Conservation (phyloP, 2,888 invertebrate genomes). For the Agrotis clavis region DNA sequence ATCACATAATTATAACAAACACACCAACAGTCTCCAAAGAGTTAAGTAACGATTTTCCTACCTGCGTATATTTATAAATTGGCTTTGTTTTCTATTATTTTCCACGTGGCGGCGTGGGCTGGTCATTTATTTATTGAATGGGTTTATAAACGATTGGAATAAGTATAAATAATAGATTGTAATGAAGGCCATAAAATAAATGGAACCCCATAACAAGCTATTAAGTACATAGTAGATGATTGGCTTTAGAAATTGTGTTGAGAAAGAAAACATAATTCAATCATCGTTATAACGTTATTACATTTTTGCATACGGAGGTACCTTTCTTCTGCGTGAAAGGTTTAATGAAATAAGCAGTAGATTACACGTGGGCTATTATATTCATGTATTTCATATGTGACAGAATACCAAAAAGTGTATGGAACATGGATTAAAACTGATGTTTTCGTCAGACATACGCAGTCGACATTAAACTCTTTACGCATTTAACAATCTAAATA, state of each 20-base stretch:
- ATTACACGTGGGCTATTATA: no score
- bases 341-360: no score
- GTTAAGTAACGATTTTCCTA: background rate
- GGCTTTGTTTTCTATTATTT: conserved; percentile 2
- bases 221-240: conserved; percentile 2
- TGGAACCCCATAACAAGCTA: conserved; percentile 10
- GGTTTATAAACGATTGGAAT: conserved; percentile 10
- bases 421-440: no score
- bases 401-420: no score
- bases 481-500: background rate
- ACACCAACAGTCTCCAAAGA: background rate
- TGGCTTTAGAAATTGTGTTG: background rate
- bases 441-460: no score
- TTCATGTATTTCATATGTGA: no score
- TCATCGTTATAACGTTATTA: no score
- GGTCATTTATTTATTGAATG: conserved; percentile 18
- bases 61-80: background rate
- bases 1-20: no score
- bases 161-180: conserved; percentile 16
- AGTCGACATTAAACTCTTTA: no score
- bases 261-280: background rate
- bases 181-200: conserved; percentile 15
- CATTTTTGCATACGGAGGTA: no score
- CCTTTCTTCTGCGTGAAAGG: no score
- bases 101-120: background rate